Percentiles rank a stretch among this genome's conserved stretches.
Conservation (phyloP, 2,797 vertebrate genomes). For the Prionace glauca region DNA sequence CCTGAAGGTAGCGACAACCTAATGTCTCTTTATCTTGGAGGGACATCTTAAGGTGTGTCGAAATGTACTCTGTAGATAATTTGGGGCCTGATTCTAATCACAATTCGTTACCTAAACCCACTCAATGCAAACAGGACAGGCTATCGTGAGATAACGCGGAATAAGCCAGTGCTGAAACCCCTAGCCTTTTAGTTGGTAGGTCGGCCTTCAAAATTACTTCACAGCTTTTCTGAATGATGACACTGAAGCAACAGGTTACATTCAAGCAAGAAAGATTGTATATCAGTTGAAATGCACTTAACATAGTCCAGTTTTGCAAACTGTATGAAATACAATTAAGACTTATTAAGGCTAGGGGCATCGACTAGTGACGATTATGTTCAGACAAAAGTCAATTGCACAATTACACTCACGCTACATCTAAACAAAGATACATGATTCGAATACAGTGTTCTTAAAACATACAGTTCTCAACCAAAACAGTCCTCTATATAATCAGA, state of each 20-base stretch:
- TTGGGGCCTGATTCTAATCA: not conserved
- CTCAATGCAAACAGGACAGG: not conserved
- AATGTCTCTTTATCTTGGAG: too few relatives aligned
- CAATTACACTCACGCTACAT: not conserved
- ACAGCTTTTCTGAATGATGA: not conserved
- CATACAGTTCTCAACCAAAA: slow-evolving; percentile 16
- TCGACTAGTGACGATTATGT: not conserved
- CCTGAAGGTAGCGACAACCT: not conserved
- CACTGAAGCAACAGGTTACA: slow-evolving; percentile 22
- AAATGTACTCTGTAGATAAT: not conserved
- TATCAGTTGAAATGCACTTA: not conserved
- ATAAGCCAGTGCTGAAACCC: not conserved
- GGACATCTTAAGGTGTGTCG: too few relatives aligned
- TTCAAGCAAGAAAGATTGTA: slow-evolving; percentile 28
- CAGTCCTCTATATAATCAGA: not conserved
- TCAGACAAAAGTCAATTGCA: not conserved
- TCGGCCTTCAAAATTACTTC: not conserved
- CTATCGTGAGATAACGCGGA: not conserved
- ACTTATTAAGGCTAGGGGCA: slow-evolving; percentile 36
- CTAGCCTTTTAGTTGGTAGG: not conserved
- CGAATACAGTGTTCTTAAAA: not conserved
- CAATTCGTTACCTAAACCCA: not conserved
- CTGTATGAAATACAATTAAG: not conserved
- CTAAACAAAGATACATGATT: not conserved
- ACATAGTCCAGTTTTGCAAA: not conserved